A percentile compares a stretch with the other conserved stretches of the same genome.
Conservation (phyloP, 2,888 invertebrate genomes). For the Andrena marginata region DNA sequence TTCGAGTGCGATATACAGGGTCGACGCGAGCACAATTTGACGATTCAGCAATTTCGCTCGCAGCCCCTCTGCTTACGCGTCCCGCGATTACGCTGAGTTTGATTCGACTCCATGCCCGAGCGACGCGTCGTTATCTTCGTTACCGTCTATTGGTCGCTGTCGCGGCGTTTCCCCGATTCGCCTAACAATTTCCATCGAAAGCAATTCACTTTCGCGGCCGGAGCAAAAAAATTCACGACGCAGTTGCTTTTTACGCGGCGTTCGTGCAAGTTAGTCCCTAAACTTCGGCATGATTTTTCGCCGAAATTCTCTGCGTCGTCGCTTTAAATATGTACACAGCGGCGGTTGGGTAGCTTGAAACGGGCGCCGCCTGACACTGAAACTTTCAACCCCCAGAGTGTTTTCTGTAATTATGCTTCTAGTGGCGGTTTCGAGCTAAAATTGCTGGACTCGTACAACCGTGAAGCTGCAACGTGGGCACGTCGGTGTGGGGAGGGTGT, state of each 20-base stretch:
- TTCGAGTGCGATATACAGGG: slow-evolving; percentile 23
- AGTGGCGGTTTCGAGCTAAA: background rate
- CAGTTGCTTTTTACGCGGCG: background rate
- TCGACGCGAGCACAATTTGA: slow-evolving; percentile 25
- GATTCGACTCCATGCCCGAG: background rate
- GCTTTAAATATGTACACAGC: background rate
- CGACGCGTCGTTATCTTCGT: background rate
- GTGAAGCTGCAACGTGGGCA: background rate
- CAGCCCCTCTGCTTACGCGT: background rate
- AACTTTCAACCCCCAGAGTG: background rate
- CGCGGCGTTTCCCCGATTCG: too few species aligned
- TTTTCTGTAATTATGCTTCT: background rate
- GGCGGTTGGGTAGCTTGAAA: background rate
- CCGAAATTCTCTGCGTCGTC: background rate
- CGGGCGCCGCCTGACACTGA: background rate
- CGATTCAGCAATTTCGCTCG: slow-evolving; percentile 42
- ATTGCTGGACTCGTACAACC: background rate
- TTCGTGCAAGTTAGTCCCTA: background rate
- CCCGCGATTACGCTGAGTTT: background rate
- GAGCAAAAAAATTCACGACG: background rate
- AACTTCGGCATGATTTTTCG: background rate
- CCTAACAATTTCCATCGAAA: too few species aligned
- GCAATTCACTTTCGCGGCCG: too few species aligned
- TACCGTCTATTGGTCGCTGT: background rate
- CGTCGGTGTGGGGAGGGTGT: background rate